These are phyloP conservation scores for Artemia sp. DNA, from an alignment of 2,888 invertebrate genomes.

Conservation along the genomic window DNA sequence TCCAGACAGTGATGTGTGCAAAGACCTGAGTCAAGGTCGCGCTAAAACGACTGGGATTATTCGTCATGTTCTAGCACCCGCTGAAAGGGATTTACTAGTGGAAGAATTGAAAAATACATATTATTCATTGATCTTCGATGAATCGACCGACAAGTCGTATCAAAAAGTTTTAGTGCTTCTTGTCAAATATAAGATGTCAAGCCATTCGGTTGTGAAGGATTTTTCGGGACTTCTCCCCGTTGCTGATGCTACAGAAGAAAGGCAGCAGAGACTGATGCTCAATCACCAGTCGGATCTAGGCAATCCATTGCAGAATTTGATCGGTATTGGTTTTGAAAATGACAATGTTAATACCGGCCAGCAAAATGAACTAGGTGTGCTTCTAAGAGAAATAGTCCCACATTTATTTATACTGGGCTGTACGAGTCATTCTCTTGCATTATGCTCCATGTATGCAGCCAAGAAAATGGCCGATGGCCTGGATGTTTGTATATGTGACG, in stretches of 20 bases:
- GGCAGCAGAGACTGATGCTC: constrained; percentile 5
- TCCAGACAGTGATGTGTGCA: not conserved
- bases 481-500: no score
- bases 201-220: not conserved
- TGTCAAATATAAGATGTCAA: not conserved
- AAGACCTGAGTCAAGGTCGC: not conserved
- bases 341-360: constrained; percentile 8
- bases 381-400: not conserved
- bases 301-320: not conserved
- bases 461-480: not conserved
- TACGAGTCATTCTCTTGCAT: constrained; percentile 2
- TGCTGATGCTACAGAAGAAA: not conserved
- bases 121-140: not conserved
- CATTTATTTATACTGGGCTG: not conserved
- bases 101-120: not conserved
- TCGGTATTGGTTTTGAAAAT: not conserved
- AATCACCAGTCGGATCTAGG: not conserved
- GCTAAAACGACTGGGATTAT: not conserved
- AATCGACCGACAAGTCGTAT: not conserved
- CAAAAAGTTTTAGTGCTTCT: not conserved
- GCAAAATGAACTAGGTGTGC: not conserved
- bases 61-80: not conserved
- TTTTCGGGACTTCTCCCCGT: not conserved
- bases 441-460: constrained; percentile 5
- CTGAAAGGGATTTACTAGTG: constrained; percentile 1